Percentiles rank a stretch among this genome's conserved stretches.
phyloP scores from a whole-genome alignment of 1,140 invertebrate species.

The Dreissena rostriformis region DNA sequence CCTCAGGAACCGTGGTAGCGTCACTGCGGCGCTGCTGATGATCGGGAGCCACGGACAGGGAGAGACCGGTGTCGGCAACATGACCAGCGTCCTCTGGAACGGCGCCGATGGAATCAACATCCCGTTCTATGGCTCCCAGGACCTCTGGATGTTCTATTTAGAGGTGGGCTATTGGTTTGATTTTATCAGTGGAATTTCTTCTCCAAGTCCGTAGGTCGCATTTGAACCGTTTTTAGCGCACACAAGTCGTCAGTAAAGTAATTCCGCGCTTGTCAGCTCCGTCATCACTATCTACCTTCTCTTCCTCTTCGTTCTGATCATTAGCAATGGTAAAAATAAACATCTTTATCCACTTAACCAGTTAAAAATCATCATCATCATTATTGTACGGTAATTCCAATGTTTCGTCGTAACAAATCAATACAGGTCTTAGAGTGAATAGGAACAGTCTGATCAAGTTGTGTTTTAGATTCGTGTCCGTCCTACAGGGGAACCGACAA shows the following conservation, averaged over 20 bases:
- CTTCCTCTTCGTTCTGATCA: no score
- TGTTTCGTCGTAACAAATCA: not conserved
- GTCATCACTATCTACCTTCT: no score
- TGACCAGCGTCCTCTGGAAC: slow-evolving; percentile 38
- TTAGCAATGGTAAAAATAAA: no score
- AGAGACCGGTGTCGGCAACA: slow-evolving; percentile 41
- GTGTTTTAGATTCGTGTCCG: slow-evolving; percentile 10
- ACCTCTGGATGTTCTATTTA: slow-evolving; percentile 24
- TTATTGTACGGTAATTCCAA: not conserved
- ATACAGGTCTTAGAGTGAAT: not conserved
- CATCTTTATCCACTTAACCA: no score
- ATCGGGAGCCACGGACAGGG: slow-evolving; percentile 44
- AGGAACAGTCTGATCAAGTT: not conserved
- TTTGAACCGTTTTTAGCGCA: not conserved
- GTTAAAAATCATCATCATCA: no score
- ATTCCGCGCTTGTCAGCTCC: no score
- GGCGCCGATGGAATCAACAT: slow-evolving; percentile 30
- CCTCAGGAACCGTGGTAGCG: slow-evolving; percentile 27
- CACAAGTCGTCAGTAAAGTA: not conserved
- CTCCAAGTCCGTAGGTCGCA: not conserved
- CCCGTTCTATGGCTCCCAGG: slow-evolving; percentile 48
- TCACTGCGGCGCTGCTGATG: slow-evolving; percentile 46
- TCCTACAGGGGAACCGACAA: slow-evolving; percentile 10
- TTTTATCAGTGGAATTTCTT: not conserved
- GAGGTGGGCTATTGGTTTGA: slow-evolving; percentile 16